phyloP scores from a whole-genome alignment of 2,888 invertebrate genomes.

The Deladenus siricidicola region DNA sequence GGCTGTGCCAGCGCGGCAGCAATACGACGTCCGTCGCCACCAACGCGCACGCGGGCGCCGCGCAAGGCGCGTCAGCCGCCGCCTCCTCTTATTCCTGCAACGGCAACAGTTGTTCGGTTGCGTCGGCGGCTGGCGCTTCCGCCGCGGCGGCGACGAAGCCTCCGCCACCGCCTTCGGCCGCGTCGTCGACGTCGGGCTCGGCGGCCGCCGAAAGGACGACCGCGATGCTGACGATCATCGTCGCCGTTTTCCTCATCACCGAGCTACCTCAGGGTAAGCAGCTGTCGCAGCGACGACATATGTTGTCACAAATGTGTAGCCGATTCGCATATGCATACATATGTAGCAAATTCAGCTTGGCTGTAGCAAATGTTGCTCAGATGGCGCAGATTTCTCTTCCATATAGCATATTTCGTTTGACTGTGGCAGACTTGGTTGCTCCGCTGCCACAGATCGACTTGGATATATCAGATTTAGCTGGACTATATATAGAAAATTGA shows the following conservation, averaged over 20 bases:
- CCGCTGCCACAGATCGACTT: too few species aligned
- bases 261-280: conserved; percentile 17
- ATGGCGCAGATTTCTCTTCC: too few species aligned
- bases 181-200: conserved; percentile 8
- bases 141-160: background rate
- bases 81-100: too few species aligned
- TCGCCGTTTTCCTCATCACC: conserved; percentile 65
- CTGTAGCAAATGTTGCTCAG: too few species aligned
- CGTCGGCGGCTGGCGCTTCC: background rate
- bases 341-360: too few species aligned
- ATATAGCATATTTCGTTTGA: too few species aligned
- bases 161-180: background rate
- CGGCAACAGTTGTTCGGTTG: background rate
- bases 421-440: too few species aligned
- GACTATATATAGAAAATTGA: too few species aligned
- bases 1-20: background rate
- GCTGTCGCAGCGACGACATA: too few species aligned
- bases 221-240: conserved; percentile 68
- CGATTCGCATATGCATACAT: too few species aligned
- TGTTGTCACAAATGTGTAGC: too few species aligned
- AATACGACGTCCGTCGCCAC: background rate
- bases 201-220: conserved; percentile 63
- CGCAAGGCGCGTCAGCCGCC: background rate
- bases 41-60: background rate
- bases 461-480: too few species aligned